phyloP scores from a whole-genome alignment of 2,113 vertebrate genomes.

The Larimichthys polyactis region DNA sequence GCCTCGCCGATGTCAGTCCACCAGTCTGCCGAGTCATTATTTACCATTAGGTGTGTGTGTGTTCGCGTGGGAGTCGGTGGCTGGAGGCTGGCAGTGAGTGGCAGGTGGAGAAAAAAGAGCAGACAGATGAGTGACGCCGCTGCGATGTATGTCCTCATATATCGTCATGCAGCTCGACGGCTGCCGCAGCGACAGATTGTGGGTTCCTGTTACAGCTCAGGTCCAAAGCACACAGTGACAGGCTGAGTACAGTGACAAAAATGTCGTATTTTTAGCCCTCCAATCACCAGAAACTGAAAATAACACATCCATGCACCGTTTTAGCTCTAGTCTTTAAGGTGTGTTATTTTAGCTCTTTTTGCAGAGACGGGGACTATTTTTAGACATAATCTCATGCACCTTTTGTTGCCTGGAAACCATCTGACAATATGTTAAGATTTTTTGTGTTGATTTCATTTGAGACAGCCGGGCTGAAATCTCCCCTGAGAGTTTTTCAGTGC shows the following conservation, averaged over 20 bases:
- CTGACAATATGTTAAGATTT: slow-evolving; percentile 37
- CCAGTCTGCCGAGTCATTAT: slow-evolving; percentile 47
- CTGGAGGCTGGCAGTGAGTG: slow-evolving; percentile 58
- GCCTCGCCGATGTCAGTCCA: not conserved
- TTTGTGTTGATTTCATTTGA: slow-evolving; percentile 44
- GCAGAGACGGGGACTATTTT: slow-evolving; percentile 65
- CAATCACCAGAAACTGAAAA: slow-evolving; percentile 49
- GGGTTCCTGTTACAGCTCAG: slow-evolving; percentile 43
- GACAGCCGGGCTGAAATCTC: slow-evolving; percentile 30
- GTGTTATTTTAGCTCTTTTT: slow-evolving; percentile 58
- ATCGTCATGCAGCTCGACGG: slow-evolving; percentile 26
- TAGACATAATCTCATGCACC: slow-evolving; percentile 61
- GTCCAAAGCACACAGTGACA: slow-evolving; percentile 28
- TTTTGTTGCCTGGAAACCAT: slow-evolving; percentile 80
- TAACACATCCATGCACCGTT: slow-evolving; percentile 47
- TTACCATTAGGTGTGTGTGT: slow-evolving; percentile 55
- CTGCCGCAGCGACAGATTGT: slow-evolving; percentile 48
- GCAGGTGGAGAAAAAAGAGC: slow-evolving; percentile 48
- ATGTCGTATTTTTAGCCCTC: slow-evolving; percentile 64
- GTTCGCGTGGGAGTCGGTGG: slow-evolving; percentile 5
- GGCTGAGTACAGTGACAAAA: slow-evolving; percentile 1
- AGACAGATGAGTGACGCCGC: slow-evolving; percentile 55
- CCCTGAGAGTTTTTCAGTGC: not conserved
- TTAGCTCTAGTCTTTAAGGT: slow-evolving; percentile 46
- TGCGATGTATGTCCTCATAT: slow-evolving; percentile 30